phyloP scores from a whole-genome alignment of 2,797 vertebrate species.

The Sebastes trivittatus region DNA sequence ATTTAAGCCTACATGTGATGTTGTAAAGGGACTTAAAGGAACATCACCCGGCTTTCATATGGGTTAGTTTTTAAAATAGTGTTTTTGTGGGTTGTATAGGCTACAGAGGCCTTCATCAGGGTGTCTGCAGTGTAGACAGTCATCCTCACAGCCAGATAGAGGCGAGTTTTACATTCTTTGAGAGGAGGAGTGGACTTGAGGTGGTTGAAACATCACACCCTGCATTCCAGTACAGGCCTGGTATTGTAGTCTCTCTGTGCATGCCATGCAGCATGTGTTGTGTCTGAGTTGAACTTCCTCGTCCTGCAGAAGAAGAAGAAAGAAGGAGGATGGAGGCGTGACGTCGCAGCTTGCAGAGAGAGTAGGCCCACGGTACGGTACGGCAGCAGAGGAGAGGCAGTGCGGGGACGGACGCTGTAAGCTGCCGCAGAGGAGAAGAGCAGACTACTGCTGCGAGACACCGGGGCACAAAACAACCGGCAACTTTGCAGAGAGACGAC shows the following conservation, averaged over 20 bases:
- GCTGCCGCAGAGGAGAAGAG: conserved; percentile 41
- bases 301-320: conserved; percentile 71
- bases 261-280: conserved; percentile 18
- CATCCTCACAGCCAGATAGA: background rate
- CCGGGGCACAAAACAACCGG: conserved; percentile 13
- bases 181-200: background rate
- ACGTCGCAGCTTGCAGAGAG: conserved; percentile 84
- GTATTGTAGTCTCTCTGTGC: background rate
- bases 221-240: conserved; percentile 11
- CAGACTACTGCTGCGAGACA: conserved; percentile 8
- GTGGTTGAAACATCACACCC: background rate
- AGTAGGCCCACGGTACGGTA: conserved; percentile 49
- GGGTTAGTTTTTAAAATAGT: background rate
- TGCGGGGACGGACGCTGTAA: conserved; percentile 37
- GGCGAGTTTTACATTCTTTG: background rate
- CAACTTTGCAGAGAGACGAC: conserved; percentile 42
- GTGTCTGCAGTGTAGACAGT: background rate
- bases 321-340: conserved; percentile 74
- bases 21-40: background rate
- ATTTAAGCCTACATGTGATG: background rate
- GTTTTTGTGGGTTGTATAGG: background rate
- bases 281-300: conserved; percentile 73
- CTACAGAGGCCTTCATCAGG: background rate
- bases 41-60: background rate
- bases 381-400: conserved; percentile 34